Percentiles rank a stretch among this genome's conserved stretches.
Conservation (phyloP, 2,888 invertebrate species). For the Lithophane ornitopus region DNA sequence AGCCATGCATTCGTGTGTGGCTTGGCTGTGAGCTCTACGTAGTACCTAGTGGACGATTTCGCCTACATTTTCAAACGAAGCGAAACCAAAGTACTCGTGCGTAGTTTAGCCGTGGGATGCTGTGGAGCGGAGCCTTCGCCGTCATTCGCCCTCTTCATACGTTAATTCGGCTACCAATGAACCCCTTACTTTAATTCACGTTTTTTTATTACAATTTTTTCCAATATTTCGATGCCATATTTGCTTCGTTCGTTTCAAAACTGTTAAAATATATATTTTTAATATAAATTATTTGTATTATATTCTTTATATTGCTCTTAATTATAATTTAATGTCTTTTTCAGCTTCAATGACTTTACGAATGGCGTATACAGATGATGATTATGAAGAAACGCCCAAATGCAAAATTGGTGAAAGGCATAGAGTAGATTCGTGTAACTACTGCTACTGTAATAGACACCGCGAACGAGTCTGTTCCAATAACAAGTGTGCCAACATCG, state of each 20-base stretch:
- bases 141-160: background rate
- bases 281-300: background rate
- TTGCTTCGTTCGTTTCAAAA: background rate
- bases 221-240: background rate
- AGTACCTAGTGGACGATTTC: background rate
- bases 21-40: background rate
- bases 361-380: background rate
- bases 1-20: background rate
- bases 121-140: background rate
- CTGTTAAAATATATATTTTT: background rate
- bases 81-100: background rate
- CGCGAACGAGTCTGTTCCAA: background rate
- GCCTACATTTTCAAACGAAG: background rate
- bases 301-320: background rate
- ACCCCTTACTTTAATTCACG: background rate
- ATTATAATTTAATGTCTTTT: background rate
- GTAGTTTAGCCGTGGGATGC: too few relatives aligned
- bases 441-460: conserved; percentile 14
- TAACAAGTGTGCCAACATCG: background rate
- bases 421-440: conserved; percentile 22
- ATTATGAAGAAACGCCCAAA: fast-evolving
- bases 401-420: conserved; percentile 20
- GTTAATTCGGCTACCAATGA: background rate
- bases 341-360: conserved; percentile 7
- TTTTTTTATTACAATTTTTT: background rate